A percentile compares a stretch with the other conserved stretches of the same genome.
Conservation (phyloP, 1,140 invertebrate genomes). For the Drosophila takahashii region DNA sequence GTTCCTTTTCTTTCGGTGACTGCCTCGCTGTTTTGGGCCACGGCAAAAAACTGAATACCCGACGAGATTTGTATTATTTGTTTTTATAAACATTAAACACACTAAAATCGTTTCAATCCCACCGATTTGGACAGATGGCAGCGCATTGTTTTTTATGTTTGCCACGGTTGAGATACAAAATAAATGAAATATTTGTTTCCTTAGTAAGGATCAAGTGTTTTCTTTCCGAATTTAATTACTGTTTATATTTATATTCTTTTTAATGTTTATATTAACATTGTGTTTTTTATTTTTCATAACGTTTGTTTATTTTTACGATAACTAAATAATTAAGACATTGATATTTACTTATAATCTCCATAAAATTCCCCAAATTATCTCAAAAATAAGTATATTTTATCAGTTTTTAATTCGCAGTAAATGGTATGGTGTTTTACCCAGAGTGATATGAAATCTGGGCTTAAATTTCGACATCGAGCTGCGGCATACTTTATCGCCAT, state of each 20-base stretch:
- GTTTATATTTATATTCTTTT: too few relatives aligned
- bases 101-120: slow-evolving; percentile 35
- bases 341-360: too few relatives aligned
- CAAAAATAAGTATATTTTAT: not conserved
- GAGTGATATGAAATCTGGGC: not conserved
- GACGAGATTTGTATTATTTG: slow-evolving; percentile 56
- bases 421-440: not conserved
- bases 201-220: not conserved
- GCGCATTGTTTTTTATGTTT: slow-evolving; percentile 36
- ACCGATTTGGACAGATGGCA: slow-evolving; percentile 51
- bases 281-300: too few relatives aligned
- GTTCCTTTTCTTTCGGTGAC: slow-evolving; percentile 18
- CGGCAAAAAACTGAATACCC: slow-evolving; percentile 41
- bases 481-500: slow-evolving; percentile 6
- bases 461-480: slow-evolving; percentile 3
- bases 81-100: slow-evolving; percentile 70
- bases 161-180: too few relatives aligned
- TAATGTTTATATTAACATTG: too few relatives aligned
- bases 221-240: too few relatives aligned
- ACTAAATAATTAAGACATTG: too few relatives aligned
- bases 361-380: not conserved
- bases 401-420: not conserved
- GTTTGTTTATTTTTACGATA: too few relatives aligned
- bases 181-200: too few relatives aligned
- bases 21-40: slow-evolving; percentile 9